Base-by-base conservation (phyloP, 1,140 invertebrate genomes). In the Brachionus plicatilis region DNA sequence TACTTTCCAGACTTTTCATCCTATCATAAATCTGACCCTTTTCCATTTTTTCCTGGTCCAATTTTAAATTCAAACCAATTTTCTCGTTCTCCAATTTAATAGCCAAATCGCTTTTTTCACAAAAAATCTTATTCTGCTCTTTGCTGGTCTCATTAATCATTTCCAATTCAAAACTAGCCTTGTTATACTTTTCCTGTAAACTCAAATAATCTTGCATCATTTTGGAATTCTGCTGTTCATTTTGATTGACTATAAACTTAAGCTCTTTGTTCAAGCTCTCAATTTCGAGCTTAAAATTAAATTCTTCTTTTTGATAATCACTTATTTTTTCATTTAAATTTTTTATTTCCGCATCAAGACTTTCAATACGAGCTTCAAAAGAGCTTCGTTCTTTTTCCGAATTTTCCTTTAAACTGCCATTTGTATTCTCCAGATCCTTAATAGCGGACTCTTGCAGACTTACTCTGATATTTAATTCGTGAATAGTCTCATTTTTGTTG, bases 101-200 rank as follows among this genome's bases (percentile, higher is more conserved):
- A 29, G 27, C n/a, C 29, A 37, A 65, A 24, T 68, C 65, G 43
- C 14, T 82, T 27, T 65, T 60, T 41, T 65, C 79, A 11, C 29
- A 37, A 12, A 68, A 45, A 20, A 65, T 29, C 41, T 82, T 65
- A 20, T 33, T 65, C 27, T 45, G 37, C 24, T 82, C 65, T 11
- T 11, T 20, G 4, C n/a, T 24, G 9, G 20, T 6, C 41, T 37
- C n/a, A 37, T 45, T 82, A 6, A 43, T 14, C 60, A 29, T 60
- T 17, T 45, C 43, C 17, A 82, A 20, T 20, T 82, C 79, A 37
- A 82, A 82, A 45, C 37, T 65, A 47, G 27, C 53, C 17, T 65
- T 82, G 8, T 53, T n/a, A 37, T 82, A 82, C 37, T 82, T 82
- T 65, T 82, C 79, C 27, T 82, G 79, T 45, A 82, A 45, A 33